Evolutionary conservation across 2,113 vertebrate genomes (phyloP).

Genomic region (Gila orcuttii): DNA sequence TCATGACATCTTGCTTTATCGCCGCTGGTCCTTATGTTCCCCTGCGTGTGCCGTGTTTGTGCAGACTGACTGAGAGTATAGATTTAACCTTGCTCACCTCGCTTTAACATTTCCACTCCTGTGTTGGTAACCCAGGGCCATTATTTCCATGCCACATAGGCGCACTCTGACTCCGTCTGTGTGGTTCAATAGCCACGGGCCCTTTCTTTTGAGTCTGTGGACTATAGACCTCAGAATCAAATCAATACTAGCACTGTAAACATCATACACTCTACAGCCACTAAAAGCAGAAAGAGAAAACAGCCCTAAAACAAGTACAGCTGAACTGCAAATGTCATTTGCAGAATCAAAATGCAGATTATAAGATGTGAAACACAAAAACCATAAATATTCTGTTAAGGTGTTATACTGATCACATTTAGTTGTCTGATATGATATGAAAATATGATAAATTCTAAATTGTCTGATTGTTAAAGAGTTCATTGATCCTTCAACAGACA

Average conservation of each 20-base stretch:
- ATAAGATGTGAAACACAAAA: neutral
- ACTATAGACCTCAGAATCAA: conserved; percentile 50
- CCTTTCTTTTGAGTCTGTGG: conserved; percentile 52
- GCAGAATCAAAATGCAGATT: neutral
- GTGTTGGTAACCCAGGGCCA: conserved; percentile 48
- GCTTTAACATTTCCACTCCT: conserved; percentile 50
- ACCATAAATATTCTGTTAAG: neutral
- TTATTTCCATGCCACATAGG: conserved; percentile 39
- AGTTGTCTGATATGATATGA: neutral
- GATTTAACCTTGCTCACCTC: conserved; percentile 59
- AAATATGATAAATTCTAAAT: neutral
- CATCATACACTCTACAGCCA: conserved; percentile 18
- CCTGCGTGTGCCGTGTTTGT: neutral
- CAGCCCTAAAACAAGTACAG: conserved; percentile 12
- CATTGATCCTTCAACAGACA: neutral
- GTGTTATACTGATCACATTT: neutral
- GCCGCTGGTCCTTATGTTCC: neutral
- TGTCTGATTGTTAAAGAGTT: neutral
- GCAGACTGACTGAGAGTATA: conserved; percentile 53
- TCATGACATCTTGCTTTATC: conserved; percentile 8
- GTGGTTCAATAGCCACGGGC: conserved; percentile 55
- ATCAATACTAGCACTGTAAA: conserved; percentile 57
- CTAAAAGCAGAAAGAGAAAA: conserved; percentile 33
- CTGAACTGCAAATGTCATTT: conserved; percentile 16
- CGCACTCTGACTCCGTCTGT: conserved; percentile 38